A percentile compares a stretch with the other conserved stretches of the same genome.
Evolutionary conservation across 2,888 invertebrate genomes (phyloP).

Genomic region (Erannis defoliaria): DNA sequence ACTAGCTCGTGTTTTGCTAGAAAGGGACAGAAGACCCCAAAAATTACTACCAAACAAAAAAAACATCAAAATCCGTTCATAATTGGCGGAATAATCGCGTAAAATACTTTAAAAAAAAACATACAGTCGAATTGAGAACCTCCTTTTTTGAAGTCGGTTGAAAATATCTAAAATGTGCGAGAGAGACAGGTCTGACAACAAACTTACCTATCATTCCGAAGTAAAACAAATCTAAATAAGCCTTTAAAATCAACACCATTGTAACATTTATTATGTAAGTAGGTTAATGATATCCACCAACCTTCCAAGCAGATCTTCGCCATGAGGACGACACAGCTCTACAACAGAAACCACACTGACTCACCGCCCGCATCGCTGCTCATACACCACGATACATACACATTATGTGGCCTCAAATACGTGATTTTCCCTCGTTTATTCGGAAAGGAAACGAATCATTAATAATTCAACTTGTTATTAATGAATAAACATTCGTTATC

Average conservation of each 20-base stretch:
- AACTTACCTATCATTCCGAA: background rate
- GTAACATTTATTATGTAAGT: background rate
- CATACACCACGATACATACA: background rate
- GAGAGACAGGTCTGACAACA: too few relatives aligned
- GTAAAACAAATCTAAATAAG: too few relatives aligned
- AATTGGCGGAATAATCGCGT: too few relatives aligned
- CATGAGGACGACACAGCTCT: slow-evolving; percentile 30
- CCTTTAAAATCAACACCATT: too few relatives aligned
- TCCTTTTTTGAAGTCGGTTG: too few relatives aligned
- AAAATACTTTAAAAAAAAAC: too few relatives aligned
- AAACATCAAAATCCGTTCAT: too few relatives aligned
- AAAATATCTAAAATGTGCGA: too few relatives aligned
- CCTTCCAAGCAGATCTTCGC: slow-evolving; percentile 31
- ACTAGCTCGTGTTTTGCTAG: too few relatives aligned
- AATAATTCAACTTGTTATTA: slow-evolving; percentile 25
- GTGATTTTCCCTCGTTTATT: slow-evolving; percentile 24
- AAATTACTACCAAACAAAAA: too few relatives aligned
- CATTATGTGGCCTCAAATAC: slow-evolving; percentile 15
- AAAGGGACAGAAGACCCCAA: too few relatives aligned
- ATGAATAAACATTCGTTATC: slow-evolving; percentile 20
- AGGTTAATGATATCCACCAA: slow-evolving; percentile 15
- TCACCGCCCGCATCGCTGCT: slow-evolving; percentile 6
- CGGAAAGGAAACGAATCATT: slow-evolving; percentile 25
- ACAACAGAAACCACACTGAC: slow-evolving; percentile 32
- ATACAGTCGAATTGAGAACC: too few relatives aligned